Percentiles rank a stretch among this genome's conserved stretches.
Evolutionary conservation across 2,888 invertebrate species (phyloP).

Genomic region (Luperina testacea): DNA sequence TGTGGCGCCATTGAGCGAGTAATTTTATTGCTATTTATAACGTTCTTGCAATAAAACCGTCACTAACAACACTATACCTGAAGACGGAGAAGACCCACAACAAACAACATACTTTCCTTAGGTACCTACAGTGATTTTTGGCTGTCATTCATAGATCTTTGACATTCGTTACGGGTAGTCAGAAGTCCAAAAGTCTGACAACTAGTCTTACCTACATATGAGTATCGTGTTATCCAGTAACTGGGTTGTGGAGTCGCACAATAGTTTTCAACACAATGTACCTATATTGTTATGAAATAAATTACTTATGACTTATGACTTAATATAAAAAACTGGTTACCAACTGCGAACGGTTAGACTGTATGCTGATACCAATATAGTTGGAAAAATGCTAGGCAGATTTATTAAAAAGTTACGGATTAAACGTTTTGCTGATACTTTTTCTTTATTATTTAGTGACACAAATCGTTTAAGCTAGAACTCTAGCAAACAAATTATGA

Average conservation of each 20-base stretch:
- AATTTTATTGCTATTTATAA: constrained; percentile 63
- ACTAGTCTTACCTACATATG: background rate
- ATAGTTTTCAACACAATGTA: too few relatives aligned
- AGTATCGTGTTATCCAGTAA: background rate
- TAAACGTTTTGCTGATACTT: background rate
- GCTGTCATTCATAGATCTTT: background rate
- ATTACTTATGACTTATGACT: too few relatives aligned
- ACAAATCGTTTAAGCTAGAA: background rate
- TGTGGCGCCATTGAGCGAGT: constrained; percentile 49
- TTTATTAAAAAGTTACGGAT: background rate
- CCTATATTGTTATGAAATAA: too few relatives aligned
- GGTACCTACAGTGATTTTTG: background rate
- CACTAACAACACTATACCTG: constrained; percentile 23
- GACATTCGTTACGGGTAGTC: background rate
- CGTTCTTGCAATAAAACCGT: constrained; percentile 58
- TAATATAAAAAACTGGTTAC: too few relatives aligned
- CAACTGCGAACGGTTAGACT: too few relatives aligned
- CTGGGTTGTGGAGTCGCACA: too few relatives aligned
- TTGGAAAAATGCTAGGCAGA: too few relatives aligned
- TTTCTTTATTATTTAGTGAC: background rate
- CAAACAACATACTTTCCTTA: background rate
- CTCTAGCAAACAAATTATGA: background rate
- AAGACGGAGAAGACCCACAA: constrained; percentile 22
- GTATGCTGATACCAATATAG: too few relatives aligned
- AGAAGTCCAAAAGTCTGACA: background rate